Percentiles rank a stretch among this genome's conserved stretches.
Conservation (phyloP, 2,797 vertebrate species). For the Eupleurogrammus muticus region DNA sequence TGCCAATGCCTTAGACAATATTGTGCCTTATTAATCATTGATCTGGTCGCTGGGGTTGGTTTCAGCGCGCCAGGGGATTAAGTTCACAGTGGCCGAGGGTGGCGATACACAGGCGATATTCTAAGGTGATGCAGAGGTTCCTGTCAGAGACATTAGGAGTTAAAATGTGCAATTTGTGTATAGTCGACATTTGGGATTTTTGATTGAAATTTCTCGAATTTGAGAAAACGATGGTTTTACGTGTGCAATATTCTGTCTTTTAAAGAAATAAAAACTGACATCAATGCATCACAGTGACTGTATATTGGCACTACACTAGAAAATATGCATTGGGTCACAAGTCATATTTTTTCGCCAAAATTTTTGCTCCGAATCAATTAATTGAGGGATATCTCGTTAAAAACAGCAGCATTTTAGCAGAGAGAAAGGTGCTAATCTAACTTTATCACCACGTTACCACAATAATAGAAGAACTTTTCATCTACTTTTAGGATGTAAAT, state of each 20-base stretch:
- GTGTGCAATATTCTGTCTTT: neutral
- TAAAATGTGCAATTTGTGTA: slow-evolving; percentile 10
- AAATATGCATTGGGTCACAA: slow-evolving; percentile 12
- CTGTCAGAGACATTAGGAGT: neutral
- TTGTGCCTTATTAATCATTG: slow-evolving; percentile 84
- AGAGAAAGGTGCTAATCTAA: no score
- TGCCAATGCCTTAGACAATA: slow-evolving; percentile 66
- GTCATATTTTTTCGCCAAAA: neutral
- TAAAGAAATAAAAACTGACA: slow-evolving; percentile 11
- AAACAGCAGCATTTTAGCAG: neutral
- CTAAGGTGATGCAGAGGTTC: slow-evolving; percentile 48
- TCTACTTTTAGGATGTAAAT: no score
- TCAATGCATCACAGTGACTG: slow-evolving; percentile 9
- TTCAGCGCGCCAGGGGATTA: slow-evolving; percentile 67
- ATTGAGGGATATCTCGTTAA: slow-evolving; percentile 2
- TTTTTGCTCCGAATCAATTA: slow-evolving; percentile 22
- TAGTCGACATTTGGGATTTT: slow-evolving; percentile 2
- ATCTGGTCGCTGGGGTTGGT: slow-evolving; percentile 76
- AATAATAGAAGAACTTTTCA: no score
- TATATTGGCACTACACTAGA: slow-evolving; percentile 4
- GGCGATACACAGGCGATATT: slow-evolving; percentile 46
- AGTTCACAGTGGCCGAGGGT: slow-evolving; percentile 65
- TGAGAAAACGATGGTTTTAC: neutral
- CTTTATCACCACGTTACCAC: no score
- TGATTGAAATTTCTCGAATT: neutral